Percentiles rank a stretch among this genome's conserved stretches.
These are phyloP conservation scores for Elgaria multicarinata DNA, from an alignment of 2,113 vertebrate genomes.

Conservation along the genomic window DNA sequence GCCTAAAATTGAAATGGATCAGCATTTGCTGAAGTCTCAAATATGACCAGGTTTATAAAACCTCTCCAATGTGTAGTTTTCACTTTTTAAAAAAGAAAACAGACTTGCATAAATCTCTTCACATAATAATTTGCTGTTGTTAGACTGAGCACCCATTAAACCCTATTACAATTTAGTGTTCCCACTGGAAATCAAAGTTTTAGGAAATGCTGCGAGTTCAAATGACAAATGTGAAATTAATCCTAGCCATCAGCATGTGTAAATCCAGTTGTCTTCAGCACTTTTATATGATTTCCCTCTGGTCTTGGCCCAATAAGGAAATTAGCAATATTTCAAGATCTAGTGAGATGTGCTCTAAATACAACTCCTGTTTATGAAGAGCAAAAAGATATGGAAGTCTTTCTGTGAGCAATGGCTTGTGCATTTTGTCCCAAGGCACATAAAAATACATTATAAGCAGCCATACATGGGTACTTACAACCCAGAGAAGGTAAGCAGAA, in stretches of 20 bases:
- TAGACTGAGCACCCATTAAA: conserved; percentile 56
- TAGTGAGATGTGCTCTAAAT: conserved; percentile 44
- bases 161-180: conserved; percentile 68
- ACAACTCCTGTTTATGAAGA: conserved; percentile 49
- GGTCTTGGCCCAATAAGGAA: conserved; percentile 53
- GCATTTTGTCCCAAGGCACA: conserved; percentile 36
- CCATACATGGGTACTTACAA: conserved; percentile 4
- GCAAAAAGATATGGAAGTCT: conserved; percentile 46
- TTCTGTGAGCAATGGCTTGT: conserved; percentile 34
- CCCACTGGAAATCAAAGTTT: conserved; percentile 74
- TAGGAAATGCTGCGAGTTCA: conserved; percentile 63
- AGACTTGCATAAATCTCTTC: conserved; percentile 74
- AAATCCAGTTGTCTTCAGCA: conserved; percentile 49
- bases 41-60: conserved; percentile 74
- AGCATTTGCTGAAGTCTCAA: neutral
- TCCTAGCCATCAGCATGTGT: conserved; percentile 50
- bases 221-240: conserved; percentile 72
- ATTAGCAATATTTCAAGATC: conserved; percentile 46
- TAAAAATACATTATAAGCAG: conserved; percentile 25
- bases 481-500: conserved; percentile 52
- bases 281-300: conserved; percentile 61
- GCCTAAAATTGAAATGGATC: neutral
- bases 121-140: conserved; percentile 72
- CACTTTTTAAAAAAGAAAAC: conserved; percentile 54
- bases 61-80: conserved; percentile 75